phyloP scores from a whole-genome alignment of 1,140 invertebrate species.

The Brachystomella parvula region DNA sequence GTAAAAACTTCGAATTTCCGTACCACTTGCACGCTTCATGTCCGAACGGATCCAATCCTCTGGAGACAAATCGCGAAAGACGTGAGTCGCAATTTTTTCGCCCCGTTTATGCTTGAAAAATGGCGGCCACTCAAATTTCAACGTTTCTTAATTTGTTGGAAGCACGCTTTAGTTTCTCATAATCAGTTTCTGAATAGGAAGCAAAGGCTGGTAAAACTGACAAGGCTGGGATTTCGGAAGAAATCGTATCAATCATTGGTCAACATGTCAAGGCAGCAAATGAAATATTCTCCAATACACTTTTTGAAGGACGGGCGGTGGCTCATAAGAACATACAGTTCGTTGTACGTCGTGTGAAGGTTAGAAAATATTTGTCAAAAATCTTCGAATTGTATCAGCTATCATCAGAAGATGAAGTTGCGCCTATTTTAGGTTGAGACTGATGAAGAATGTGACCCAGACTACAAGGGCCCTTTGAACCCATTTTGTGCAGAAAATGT shows the following conservation, averaged over 20 bases:
- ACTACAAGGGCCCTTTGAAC: slow-evolving; percentile 64
- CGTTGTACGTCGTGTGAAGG: slow-evolving; percentile 93
- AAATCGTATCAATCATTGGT: slow-evolving; percentile 93
- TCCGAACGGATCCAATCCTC: slow-evolving; percentile 94
- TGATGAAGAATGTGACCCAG: slow-evolving; percentile 63
- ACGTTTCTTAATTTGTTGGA: slow-evolving; percentile 13
- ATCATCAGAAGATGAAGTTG: not conserved
- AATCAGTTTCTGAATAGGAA: too few relatives aligned
- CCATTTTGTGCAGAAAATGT: slow-evolving; percentile 96
- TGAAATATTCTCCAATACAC: slow-evolving; percentile 91
- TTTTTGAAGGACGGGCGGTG: slow-evolving; percentile 67
- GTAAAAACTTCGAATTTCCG: slow-evolving; percentile 60
- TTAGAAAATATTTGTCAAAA: slow-evolving; percentile 43
- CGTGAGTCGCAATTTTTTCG: slow-evolving; percentile 40
- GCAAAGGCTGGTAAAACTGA: slow-evolving; percentile 43
- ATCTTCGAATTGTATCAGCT: too few relatives aligned
- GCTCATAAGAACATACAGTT: slow-evolving; percentile 86
- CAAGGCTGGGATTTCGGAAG: slow-evolving; percentile 79
- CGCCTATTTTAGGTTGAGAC: slow-evolving; percentile 91
- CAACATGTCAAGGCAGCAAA: slow-evolving; percentile 98
- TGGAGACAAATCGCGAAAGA: slow-evolving; percentile 78
- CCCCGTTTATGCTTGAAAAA: slow-evolving; percentile 29
- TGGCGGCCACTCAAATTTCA: not conserved
- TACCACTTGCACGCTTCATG: slow-evolving; percentile 81
- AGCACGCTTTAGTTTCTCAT: too few relatives aligned